Conservation (phyloP, 2,797 vertebrate genomes). For the Thaleichthys pacificus region DNA sequence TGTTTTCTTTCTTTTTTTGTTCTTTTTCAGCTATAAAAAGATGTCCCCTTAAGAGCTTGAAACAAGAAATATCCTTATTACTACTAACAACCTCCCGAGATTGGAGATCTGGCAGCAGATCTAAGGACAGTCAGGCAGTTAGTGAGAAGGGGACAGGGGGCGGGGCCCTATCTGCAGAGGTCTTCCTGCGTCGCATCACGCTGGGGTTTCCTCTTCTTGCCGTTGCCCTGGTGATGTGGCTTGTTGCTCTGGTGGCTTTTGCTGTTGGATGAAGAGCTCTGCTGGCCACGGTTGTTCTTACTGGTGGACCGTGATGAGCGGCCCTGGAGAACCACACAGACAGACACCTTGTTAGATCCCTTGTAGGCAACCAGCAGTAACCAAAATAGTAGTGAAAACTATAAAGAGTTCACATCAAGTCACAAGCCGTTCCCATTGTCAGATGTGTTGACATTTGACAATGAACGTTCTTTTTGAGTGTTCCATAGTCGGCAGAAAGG, state of each 20-base stretch:
- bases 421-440: no score
- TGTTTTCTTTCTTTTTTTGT: slow-evolving; percentile 38
- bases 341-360: background rate
- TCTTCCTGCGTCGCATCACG: slow-evolving; percentile 86
- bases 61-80: slow-evolving; percentile 48
- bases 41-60: slow-evolving; percentile 45
- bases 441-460: no score
- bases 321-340: slow-evolving; percentile 66
- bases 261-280: slow-evolving; percentile 81
- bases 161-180: slow-evolving; percentile 88
- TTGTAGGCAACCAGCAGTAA: background rate
- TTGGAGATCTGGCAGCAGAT: slow-evolving; percentile 64
- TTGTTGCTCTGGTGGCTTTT: slow-evolving; percentile 82
- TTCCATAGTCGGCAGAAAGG: no score
- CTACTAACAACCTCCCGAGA: slow-evolving; percentile 61
- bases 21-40: slow-evolving; percentile 61
- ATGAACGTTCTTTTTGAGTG: no score
- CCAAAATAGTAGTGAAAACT: no score
- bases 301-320: slow-evolving; percentile 84
- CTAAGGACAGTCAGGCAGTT: slow-evolving; percentile 50
- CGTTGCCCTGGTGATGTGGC: slow-evolving; percentile 84
- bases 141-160: slow-evolving; percentile 47
- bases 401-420: no score
- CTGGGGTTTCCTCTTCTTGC: slow-evolving; percentile 97
- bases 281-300: slow-evolving; percentile 85